phyloP scores from a whole-genome alignment of 2,797 vertebrate genomes.

The Ataeniobius toweri region DNA sequence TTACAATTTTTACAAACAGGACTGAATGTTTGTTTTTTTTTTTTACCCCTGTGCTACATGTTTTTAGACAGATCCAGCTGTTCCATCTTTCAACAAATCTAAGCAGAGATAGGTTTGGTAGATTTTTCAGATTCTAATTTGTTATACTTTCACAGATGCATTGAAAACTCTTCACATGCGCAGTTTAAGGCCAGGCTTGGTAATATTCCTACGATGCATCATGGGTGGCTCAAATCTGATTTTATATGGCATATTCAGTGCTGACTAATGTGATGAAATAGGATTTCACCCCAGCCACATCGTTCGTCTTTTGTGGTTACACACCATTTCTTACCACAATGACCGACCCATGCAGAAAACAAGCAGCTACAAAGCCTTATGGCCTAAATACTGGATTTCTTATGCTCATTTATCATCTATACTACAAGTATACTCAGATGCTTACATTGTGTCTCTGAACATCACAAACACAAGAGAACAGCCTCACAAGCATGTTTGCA shows the following conservation, averaged over 20 bases:
- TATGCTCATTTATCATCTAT: conserved; percentile 56
- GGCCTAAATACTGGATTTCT: conserved; percentile 24
- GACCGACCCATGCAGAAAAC: conserved; percentile 27
- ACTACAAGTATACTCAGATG: conserved; percentile 23
- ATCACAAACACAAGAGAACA: conserved; percentile 14
- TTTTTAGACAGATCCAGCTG: conserved; percentile 14
- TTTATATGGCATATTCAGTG: conserved; percentile 10
- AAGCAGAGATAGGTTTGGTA: not conserved
- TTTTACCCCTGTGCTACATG: conserved; percentile 1
- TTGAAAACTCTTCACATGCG: conserved; percentile 12
- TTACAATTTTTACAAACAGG: conserved; percentile 33
- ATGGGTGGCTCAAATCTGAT: conserved; percentile 26
- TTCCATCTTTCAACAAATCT: not conserved
- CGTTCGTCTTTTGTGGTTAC: conserved; percentile 40
- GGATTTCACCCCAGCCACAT: conserved; percentile 11
- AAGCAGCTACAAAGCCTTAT: conserved; percentile 43
- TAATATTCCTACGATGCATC: conserved; percentile 22
- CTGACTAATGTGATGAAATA: conserved; percentile 16
- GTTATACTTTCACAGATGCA: not conserved
- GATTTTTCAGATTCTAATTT: not conserved
- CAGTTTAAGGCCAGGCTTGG: conserved; percentile 11
- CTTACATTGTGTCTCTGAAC: conserved; percentile 2
- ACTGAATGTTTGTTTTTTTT: not conserved
- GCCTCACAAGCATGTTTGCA: conserved; percentile 7
- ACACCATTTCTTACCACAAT: conserved; percentile 24